phyloP scores from a whole-genome alignment of 64 coral and sea anemone species.

The Exaiptasia diaphana region DNA sequence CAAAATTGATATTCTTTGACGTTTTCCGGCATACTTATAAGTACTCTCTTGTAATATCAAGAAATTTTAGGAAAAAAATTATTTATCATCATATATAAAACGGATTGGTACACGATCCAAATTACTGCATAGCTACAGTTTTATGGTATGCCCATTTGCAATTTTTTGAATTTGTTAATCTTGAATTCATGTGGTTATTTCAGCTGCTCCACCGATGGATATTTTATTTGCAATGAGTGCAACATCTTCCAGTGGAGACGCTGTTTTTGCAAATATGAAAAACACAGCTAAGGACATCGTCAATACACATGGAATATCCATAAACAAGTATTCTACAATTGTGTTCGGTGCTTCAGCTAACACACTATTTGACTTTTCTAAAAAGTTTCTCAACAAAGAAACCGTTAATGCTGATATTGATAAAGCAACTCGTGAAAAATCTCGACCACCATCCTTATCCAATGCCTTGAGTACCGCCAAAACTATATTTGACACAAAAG shows the following conservation, averaged over 20 bases:
- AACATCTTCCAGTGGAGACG: neutral
- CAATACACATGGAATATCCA: slow-evolving; percentile 8
- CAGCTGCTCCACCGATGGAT: slow-evolving; percentile 46
- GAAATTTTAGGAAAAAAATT: no score
- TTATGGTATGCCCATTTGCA: no score
- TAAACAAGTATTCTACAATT: slow-evolving; percentile 34
- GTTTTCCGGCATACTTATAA: no score
- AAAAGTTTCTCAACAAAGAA: neutral
- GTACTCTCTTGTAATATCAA: no score
- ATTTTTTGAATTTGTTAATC: no score
- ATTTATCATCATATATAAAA: no score
- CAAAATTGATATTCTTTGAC: no score
- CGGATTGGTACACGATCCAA: no score
- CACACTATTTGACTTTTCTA: slow-evolving; percentile 12
- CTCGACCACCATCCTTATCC: slow-evolving; percentile 7
- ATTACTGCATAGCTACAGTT: no score
- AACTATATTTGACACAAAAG: neutral
- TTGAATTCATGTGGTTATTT: no score
- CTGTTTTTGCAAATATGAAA: slow-evolving; percentile 19
- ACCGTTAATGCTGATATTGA: neutral
- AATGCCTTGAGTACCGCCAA: neutral
- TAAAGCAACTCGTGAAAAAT: neutral
- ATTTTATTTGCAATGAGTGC: slow-evolving; percentile 57
- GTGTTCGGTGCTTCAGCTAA: slow-evolving; percentile 25
- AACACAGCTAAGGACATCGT: slow-evolving; percentile 17